These are phyloP conservation scores for Zaprionus davidi DNA, from an alignment of 1,140 invertebrate species.

Conservation along the genomic window DNA sequence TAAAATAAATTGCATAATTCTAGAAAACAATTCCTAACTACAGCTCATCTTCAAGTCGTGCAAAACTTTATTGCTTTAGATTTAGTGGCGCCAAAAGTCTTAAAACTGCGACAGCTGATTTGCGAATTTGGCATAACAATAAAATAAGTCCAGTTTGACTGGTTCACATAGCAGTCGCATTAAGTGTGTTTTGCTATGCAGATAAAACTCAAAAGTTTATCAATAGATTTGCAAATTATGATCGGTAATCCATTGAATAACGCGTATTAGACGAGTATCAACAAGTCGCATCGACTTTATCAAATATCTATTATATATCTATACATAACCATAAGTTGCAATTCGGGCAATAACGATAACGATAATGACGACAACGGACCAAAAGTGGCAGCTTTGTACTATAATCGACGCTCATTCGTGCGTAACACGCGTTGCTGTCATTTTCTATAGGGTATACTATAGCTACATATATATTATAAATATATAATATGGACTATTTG, in stretches of 20 bases:
- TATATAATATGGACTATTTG: slow-evolving; percentile 13
- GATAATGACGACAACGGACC: slow-evolving; percentile 29
- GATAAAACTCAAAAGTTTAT: slow-evolving; percentile 20
- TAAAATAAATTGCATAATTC: background rate
- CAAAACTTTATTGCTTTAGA: background rate
- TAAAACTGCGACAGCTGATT: background rate
- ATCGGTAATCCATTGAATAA: slow-evolving; percentile 44
- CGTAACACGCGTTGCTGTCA: slow-evolving; percentile 31
- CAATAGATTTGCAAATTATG: slow-evolving; percentile 22
- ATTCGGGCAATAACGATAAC: slow-evolving; percentile 13
- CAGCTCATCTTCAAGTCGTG: background rate
- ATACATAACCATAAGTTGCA: slow-evolving; percentile 25
- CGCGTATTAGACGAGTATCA: slow-evolving; percentile 17
- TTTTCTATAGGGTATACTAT: slow-evolving; percentile 25
- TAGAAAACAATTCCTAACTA: background rate
- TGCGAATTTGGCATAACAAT: background rate
- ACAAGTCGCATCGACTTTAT: slow-evolving; percentile 27
- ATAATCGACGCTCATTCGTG: slow-evolving; percentile 42
- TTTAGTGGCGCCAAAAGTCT: background rate
- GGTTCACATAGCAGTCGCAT: slow-evolving; percentile 9
- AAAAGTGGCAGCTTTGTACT: slow-evolving; percentile 35
- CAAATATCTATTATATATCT: background rate
- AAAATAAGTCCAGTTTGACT: slow-evolving; percentile 2
- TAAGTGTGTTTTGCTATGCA: slow-evolving; percentile 6
- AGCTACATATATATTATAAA: slow-evolving; percentile 1